phyloP scores from a whole-genome alignment of 1,140 invertebrate species.

The Laupala kohalensis region DNA sequence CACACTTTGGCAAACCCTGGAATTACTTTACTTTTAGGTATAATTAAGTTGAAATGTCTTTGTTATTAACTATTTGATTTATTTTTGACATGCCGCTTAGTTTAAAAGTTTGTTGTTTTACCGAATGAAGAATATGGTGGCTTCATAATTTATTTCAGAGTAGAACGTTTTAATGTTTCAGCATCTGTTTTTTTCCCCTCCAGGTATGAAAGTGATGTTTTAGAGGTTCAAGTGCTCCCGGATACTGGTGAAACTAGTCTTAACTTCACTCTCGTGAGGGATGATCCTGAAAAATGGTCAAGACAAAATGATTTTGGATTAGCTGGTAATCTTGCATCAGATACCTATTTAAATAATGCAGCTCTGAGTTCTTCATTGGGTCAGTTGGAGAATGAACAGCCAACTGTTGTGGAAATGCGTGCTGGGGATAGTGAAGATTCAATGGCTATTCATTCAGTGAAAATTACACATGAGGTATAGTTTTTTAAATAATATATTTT shows the following conservation, averaged over 20 bases:
- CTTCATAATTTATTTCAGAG: too few relatives aligned
- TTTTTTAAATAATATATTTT: constrained; percentile 3
- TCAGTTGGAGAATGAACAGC: constrained; percentile 48
- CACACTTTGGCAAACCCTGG: too few relatives aligned
- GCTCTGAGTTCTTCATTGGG: constrained; percentile 48
- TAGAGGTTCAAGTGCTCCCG: constrained; percentile 45
- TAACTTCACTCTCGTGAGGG: constrained; percentile 68
- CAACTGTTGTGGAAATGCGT: constrained; percentile 44
- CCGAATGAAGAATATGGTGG: too few relatives aligned
- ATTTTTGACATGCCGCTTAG: too few relatives aligned
- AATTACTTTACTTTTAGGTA: too few relatives aligned
- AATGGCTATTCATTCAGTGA: constrained; percentile 44
- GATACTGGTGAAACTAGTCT: constrained; percentile 39
- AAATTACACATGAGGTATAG: constrained; percentile 45
- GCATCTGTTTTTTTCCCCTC: constrained; percentile 16
- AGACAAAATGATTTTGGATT: constrained; percentile 56
- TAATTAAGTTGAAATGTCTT: too few relatives aligned
- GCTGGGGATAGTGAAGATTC: constrained; percentile 43
- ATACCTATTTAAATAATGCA: constrained; percentile 44
- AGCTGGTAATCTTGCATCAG: constrained; percentile 32
- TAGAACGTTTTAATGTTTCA: too few relatives aligned
- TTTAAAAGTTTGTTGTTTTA: too few relatives aligned
- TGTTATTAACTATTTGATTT: too few relatives aligned
- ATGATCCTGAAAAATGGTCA: constrained; percentile 66
- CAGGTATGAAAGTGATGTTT: constrained; percentile 50